Evolutionary conservation across 2,113 vertebrate species (phyloP), one percentile per base, ranked within the genome.

Genomic region (Agelaius tricolor): DNA sequence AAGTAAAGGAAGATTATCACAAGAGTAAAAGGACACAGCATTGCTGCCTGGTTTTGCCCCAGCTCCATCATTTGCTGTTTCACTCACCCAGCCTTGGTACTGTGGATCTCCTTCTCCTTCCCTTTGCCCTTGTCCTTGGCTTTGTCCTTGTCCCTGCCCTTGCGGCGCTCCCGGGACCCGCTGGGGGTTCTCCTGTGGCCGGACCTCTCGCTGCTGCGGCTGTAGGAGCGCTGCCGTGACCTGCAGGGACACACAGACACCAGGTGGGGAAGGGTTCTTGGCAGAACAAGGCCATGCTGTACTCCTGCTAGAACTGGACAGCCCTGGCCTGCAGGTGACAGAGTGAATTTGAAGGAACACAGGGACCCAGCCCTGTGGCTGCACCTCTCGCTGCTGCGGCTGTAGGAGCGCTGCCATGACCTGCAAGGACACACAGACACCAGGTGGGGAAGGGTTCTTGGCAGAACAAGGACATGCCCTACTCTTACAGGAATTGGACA

Each of bases 161-260:
- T 98, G 65, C 98, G 98, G 6, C 98, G 97, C 85, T 98, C 98
- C 23, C 97, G 95, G 69, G 98, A 98, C 2, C 92, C 89, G 94
- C 99, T 98, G 57, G 97, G 98, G 41, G 98, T 98, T 96, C 97
- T 98, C 78, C 98, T 98, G 51, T 98, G 98, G 81, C 97, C 97
- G 65, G 98, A 98, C 31, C 98, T 94, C 65, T 98, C 98, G 61
- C 98, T 99, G 89, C 98, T 99, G 75, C 96, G 95, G 83, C 99
- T 99, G 39, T 96, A 97, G 35, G 99, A 99, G 6, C 98, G 98
- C 27, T 96, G 98, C 26, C 98, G 96, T 59, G 51, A 52, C 51
- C 51, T 52, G 51, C 51, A 4, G 15, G 9, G 27, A 10, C 51
- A 58, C 49, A 28, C 27, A 11, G 10, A 28, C 51, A 52, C 27